Conservation (phyloP, 35 echinoderm and acorn worm species). For the Apostichopus japonicus region DNA sequence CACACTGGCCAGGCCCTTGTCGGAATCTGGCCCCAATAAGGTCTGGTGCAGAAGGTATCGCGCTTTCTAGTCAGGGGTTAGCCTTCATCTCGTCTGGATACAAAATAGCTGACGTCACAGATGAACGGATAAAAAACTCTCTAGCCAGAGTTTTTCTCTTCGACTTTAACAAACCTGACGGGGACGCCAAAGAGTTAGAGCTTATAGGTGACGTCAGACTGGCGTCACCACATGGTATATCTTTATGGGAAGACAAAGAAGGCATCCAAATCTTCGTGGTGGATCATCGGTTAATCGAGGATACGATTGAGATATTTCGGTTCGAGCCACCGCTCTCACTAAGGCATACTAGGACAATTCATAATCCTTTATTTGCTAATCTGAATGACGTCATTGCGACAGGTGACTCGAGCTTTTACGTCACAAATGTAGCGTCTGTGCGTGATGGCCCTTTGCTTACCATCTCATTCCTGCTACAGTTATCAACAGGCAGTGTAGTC, state of each 20-base stretch:
- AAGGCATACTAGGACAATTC: background rate
- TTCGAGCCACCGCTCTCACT: background rate
- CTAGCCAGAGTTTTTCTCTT: conserved; percentile 47
- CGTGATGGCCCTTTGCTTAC: background rate
- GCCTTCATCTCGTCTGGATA: conserved; percentile 64
- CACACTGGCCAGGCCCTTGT: conserved; percentile 63
- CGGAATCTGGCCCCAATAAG: conserved; percentile 30
- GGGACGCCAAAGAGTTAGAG: conserved; percentile 52
- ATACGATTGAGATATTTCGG: conserved; percentile 30
- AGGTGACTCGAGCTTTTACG: conserved; percentile 64
- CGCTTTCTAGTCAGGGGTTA: conserved; percentile 47
- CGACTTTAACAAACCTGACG: conserved; percentile 63
- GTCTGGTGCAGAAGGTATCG: conserved; percentile 61
- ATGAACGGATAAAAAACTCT: background rate
- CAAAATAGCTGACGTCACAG: background rate
- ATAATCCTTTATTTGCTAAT: conserved; percentile 8
- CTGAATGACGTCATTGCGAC: conserved; percentile 65
- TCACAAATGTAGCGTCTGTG: conserved; percentile 53
- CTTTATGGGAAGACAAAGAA: conserved; percentile 45
- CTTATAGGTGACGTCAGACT: conserved; percentile 42
- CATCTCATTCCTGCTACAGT: conserved; percentile 30
- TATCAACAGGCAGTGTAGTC: conserved; percentile 55
- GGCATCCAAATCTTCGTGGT: conserved; percentile 52
- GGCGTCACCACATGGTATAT: conserved; percentile 41
- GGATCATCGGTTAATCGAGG: background rate